Conservation (phyloP, 2,113 vertebrate species). For the mouse (Mus musculus) region DNA sequence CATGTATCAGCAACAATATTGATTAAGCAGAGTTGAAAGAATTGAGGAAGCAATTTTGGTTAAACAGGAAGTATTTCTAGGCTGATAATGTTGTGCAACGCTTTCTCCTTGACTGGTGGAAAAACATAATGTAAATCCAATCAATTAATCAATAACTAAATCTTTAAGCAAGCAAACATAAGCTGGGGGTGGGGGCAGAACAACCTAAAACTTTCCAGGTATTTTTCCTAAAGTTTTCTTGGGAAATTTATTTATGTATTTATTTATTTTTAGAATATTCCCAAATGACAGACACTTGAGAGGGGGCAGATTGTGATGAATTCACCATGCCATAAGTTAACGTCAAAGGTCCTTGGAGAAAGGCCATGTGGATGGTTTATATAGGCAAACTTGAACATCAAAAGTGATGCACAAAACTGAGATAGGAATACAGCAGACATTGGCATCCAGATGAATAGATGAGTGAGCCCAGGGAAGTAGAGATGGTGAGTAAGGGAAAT, state of each 20-base stretch:
- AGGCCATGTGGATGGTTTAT: background rate
- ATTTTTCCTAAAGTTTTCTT: background rate
- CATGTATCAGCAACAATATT: conserved; percentile 42
- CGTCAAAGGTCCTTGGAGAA: background rate
- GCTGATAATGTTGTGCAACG: conserved; percentile 72
- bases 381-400: background rate
- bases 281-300: background rate
- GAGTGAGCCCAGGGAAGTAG: background rate
- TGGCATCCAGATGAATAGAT: background rate
- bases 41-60: conserved; percentile 62
- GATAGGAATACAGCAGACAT: background rate
- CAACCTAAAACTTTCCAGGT: background rate
- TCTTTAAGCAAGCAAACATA: conserved; percentile 60
- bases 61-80: conserved; percentile 72
- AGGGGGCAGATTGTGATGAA: background rate
- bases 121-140: conserved; percentile 47
- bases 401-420: background rate
- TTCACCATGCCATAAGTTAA: background rate
- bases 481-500: background rate
- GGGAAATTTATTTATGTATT: too few species aligned
- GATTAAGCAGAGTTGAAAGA: conserved; percentile 60
- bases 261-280: background rate
- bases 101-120: conserved; percentile 60
- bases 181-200: background rate
- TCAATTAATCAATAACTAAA: conserved; percentile 56